phyloP scores from a whole-genome alignment of 2,113 vertebrate genomes.

The Alosa alosa region DNA sequence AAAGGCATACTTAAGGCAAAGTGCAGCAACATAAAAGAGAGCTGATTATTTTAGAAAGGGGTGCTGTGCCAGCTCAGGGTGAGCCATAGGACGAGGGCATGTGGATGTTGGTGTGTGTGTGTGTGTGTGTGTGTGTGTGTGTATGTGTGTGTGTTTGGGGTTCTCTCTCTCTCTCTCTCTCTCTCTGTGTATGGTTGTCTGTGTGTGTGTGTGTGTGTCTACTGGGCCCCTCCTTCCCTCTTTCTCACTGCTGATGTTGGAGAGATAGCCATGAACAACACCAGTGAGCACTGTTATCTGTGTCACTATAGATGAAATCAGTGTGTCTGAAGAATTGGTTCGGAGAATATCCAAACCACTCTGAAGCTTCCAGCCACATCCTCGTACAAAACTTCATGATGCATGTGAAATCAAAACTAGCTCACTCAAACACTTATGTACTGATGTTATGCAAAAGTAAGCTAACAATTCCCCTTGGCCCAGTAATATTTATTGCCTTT shows the following conservation, averaged over 20 bases:
- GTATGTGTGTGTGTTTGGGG: background rate
- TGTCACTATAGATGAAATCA: background rate
- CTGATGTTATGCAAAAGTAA: background rate
- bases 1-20: conserved; percentile 41
- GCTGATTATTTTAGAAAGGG: conserved; percentile 36
- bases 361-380: background rate
- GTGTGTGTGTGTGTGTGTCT: background rate
- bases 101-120: background rate
- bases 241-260: background rate
- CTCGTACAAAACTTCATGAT: background rate
- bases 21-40: conserved; percentile 44
- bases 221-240: too few relatives aligned
- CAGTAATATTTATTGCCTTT: background rate
- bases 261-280: background rate
- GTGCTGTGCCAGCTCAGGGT: conserved; percentile 20
- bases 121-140: conserved; percentile 12
- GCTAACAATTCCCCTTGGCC: background rate
- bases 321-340: background rate
- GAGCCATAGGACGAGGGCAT: background rate
- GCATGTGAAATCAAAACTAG: background rate
- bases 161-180: too few relatives aligned
- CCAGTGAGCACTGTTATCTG: background rate
- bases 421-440: background rate
- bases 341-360: background rate
- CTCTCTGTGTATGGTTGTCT: background rate